Conservation (phyloP, 92 coral and sea anemone species). For the Hydrozoanthus gracilis region DNA sequence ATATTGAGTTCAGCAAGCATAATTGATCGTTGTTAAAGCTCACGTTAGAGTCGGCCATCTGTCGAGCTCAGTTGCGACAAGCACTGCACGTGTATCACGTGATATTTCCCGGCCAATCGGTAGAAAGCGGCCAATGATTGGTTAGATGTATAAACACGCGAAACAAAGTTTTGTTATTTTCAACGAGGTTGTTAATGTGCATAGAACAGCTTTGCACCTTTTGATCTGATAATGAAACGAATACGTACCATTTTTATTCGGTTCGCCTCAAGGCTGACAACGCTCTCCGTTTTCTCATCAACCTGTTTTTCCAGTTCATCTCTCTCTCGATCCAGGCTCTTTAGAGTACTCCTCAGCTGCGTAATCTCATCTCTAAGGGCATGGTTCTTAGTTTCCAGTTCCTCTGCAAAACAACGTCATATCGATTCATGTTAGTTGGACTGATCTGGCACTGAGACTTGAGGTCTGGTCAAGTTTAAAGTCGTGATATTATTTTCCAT, state of each 20-base stretch:
- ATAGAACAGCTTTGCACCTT: not conserved
- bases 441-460: no score
- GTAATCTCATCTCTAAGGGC: slow-evolving; percentile 82
- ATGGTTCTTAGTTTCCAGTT: slow-evolving; percentile 72
- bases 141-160: no score
- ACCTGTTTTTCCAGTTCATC: slow-evolving; percentile 94
- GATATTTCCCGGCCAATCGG: no score
- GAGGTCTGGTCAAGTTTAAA: no score
- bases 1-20: no score
- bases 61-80: no score
- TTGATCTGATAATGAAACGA: not conserved
- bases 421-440: no score
- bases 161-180: not conserved
- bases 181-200: not conserved
- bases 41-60: no score
- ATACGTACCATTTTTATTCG: slow-evolving; percentile 78
- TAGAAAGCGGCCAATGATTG: no score
- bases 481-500: no score
- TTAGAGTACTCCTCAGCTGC: slow-evolving; percentile 90
- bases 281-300: slow-evolving; percentile 94
- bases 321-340: slow-evolving; percentile 91
- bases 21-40: no score
- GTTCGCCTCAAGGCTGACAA: slow-evolving; percentile 87
- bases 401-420: slow-evolving; percentile 56
- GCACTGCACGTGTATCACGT: no score